Percentiles rank a stretch among this genome's conserved stretches.
Evolutionary conservation across 1,140 invertebrate genomes (phyloP).

Genomic region (Philotrypesis tridentata): DNA sequence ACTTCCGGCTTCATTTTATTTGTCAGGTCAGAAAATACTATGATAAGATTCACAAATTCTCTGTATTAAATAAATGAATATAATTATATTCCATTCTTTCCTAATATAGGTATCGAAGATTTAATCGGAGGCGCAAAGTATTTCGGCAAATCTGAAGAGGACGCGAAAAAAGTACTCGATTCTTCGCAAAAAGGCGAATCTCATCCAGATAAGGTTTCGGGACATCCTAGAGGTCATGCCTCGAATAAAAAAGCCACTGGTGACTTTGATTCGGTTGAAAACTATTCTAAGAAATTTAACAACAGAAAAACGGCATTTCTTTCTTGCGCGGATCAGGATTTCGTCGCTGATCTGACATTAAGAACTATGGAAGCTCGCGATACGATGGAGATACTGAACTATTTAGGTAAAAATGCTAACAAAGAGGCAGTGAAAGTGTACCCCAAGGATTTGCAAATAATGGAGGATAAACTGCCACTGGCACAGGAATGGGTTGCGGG

Average conservation of each 20-base stretch:
- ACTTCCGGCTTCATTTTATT: neutral
- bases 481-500: neutral
- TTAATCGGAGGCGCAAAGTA: conserved; percentile 3
- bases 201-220: neutral
- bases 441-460: neutral
- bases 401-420: neutral
- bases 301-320: conserved; percentile 3
- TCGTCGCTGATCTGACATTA: neutral
- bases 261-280: neutral
- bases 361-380: neutral
- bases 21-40: no score
- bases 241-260: neutral
- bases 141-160: neutral
- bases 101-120: neutral
- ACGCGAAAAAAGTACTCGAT: conserved; percentile 17
- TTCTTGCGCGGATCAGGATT: neutral
- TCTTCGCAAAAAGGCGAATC: conserved; percentile 8
- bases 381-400: neutral
- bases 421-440: neutral
- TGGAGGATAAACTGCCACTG: neutral
- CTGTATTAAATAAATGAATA: neutral
- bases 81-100: neutral
- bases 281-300: neutral
- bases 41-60: no score
- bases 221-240: conserved; percentile 19